These are phyloP conservation scores for Cheilosia impressa DNA, from an alignment of 2,888 invertebrate genomes.

Conservation along the genomic window DNA sequence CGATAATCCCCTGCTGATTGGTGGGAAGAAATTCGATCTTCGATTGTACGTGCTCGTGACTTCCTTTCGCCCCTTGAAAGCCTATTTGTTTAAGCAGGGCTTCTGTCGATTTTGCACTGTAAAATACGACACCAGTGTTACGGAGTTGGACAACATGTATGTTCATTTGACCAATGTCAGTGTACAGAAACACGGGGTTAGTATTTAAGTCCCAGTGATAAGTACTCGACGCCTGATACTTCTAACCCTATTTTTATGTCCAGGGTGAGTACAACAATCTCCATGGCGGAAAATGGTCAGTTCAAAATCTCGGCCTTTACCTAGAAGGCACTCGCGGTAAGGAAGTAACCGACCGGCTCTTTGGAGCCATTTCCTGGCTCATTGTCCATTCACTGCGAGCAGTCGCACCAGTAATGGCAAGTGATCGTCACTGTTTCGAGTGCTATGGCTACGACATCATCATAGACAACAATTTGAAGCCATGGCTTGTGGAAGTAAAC, in stretches of 20 bases:
- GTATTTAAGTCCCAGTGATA: conserved; percentile 77
- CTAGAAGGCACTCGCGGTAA: conserved; percentile 96
- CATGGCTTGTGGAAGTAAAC: conserved; percentile 97
- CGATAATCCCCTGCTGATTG: conserved; percentile 96
- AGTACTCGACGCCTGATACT: background rate
- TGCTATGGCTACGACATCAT: conserved; percentile 98
- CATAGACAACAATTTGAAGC: conserved; percentile 96
- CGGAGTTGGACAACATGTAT: conserved; percentile 95
- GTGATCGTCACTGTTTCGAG: conserved; percentile 90
- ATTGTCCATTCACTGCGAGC: conserved; percentile 97
- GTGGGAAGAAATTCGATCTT: conserved; percentile 98
- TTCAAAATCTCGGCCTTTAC: conserved; percentile 94
- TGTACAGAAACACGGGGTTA: conserved; percentile 97
- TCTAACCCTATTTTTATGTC: conserved; percentile 58
- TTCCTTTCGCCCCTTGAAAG: conserved; percentile 96
- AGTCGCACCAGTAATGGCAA: conserved; percentile 96
- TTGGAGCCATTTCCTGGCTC: conserved; percentile 94
- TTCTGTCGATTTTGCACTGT: conserved; percentile 98
- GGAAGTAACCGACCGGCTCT: conserved; percentile 93
- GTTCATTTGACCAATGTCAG: conserved; percentile 98
- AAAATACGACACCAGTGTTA: conserved; percentile 95
- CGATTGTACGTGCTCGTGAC: conserved; percentile 96
- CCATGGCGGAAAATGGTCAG: conserved; percentile 97
- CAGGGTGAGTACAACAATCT: conserved; percentile 96
- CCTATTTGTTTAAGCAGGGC: conserved; percentile 95